Percentiles rank a stretch among this genome's conserved stretches.
Conservation (phyloP, 2,113 vertebrate species). For the Strix uralensis region DNA sequence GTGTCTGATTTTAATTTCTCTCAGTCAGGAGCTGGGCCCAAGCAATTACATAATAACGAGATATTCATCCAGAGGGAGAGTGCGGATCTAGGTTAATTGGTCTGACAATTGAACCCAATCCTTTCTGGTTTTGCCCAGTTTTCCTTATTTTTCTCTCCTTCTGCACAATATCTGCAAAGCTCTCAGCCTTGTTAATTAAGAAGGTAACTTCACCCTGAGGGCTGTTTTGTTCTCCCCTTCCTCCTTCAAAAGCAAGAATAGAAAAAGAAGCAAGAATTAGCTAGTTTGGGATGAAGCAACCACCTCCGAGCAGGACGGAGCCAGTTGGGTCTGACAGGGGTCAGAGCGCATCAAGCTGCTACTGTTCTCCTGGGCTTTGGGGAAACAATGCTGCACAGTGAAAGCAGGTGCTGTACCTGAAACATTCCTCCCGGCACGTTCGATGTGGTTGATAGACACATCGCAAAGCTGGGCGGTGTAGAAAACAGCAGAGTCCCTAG, state of each 20-base stretch:
- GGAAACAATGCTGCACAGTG: background rate
- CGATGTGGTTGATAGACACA: accelerated
- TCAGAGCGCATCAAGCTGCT: background rate
- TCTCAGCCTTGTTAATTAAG: constrained; percentile 59
- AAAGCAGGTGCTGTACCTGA: background rate
- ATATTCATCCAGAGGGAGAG: constrained; percentile 50
- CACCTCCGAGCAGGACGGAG: background rate
- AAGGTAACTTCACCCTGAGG: constrained; percentile 49
- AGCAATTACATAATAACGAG: constrained; percentile 57
- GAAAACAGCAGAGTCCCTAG: background rate
- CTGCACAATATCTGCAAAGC: constrained; percentile 11
- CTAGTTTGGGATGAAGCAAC: constrained; percentile 36
- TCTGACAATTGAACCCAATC: constrained; percentile 51
- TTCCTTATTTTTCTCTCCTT: constrained; percentile 4
- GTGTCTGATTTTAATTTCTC: constrained; percentile 58
- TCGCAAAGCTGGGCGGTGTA: background rate
- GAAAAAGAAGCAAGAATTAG: constrained; percentile 22
- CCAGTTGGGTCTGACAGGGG: background rate
- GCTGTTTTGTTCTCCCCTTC: constrained; percentile 38
- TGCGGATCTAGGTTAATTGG: constrained; percentile 57
- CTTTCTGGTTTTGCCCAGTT: constrained; percentile 58
- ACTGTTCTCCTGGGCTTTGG: background rate
- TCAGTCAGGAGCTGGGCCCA: constrained; percentile 8
- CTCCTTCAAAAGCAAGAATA: background rate
- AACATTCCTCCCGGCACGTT: background rate